Percentiles rank a stretch among this genome's conserved stretches.
These are phyloP conservation scores for Phrynocephalus versicolor DNA, from an alignment of 2,113 vertebrate species.

Conservation along the genomic window DNA sequence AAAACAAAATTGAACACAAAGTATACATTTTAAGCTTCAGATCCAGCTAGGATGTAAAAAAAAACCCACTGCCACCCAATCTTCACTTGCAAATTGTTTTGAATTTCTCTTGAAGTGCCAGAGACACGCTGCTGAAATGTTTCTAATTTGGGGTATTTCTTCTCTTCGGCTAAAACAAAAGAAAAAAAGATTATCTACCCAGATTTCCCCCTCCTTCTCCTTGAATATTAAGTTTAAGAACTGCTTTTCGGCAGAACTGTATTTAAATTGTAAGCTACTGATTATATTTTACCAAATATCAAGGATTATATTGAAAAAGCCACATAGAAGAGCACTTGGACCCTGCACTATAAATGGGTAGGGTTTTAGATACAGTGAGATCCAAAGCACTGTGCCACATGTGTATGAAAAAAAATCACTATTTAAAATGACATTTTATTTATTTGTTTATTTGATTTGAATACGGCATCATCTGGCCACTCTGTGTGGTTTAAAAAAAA, in stretches of 20 bases:
- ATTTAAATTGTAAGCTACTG: constrained; percentile 18
- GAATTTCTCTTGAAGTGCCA: constrained; percentile 54
- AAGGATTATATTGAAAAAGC: not conserved
- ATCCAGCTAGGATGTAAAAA: constrained; percentile 18
- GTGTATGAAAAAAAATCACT: not conserved
- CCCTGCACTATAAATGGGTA: not conserved
- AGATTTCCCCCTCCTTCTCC: constrained; percentile 32
- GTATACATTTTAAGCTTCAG: constrained; percentile 42
- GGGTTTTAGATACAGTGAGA: not conserved
- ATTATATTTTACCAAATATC: constrained; percentile 24
- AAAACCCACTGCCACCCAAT: not conserved
- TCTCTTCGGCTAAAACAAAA: constrained; percentile 59
- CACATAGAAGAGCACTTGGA: not conserved
- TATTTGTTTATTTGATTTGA: not conserved
- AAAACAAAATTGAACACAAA: constrained; percentile 32
- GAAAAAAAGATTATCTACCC: constrained; percentile 10
- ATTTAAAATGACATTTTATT: not conserved
- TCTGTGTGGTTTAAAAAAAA: too few species aligned
- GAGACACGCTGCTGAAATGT: constrained; percentile 54
- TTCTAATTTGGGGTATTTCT: constrained; percentile 67
- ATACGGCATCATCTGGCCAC: too few species aligned
- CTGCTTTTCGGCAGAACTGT: constrained; percentile 49
- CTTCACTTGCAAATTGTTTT: constrained; percentile 59
- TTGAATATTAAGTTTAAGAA: constrained; percentile 52
- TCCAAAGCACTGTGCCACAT: not conserved